Base-by-base conservation (phyloP, 2,113 vertebrate genomes). In the Notarius quadriscutis region DNA sequence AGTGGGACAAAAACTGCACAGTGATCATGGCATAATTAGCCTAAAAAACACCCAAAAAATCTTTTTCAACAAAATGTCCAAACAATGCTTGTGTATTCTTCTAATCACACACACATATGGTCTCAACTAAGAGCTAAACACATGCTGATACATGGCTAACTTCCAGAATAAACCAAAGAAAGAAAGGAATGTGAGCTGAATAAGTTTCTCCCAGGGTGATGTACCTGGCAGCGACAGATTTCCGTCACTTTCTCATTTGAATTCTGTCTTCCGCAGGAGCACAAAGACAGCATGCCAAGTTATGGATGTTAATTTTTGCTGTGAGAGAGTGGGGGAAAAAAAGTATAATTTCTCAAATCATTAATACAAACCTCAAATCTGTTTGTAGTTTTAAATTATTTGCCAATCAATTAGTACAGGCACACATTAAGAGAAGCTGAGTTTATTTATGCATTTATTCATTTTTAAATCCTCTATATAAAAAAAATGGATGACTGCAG, bases 201-300 rank as follows among this genome's bases (percentile, higher is more conserved):
- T 79, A 55, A 5, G 51, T 57, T 80, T 48, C 62, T 53, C 75
- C 62, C 34, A 41, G 10, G 30, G 50, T 48, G 85, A 86, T 65
- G 17, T 30, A 80, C 62, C 75, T 86, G 75, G 85, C 75, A 86
- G 51, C 7, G n/a, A 85, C 58, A 62, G 41, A 62, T 81, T 81
- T 79, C 25, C 20, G 51, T 27, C 27, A 65, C 12, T 69, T 86
- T 79, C 62, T 53, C 53, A 60, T 53, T 79, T 80, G 41, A 62
- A 79, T 77, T 63, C 1, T 86, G 74, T 60, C 25, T 79, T 74
- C 83, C 25, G 25, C 25, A 86, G 84, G 84, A 77, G 57, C 71
- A n/a, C 55, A 85, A 77, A 77, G 27, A 17, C 57, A 85, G 34
- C 2, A 15, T 50, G 81, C 81, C 81, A 41, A 63, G 58, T 82